phyloP scores from a whole-genome alignment of 2,113 vertebrate species.

The Equus przewalskii region DNA sequence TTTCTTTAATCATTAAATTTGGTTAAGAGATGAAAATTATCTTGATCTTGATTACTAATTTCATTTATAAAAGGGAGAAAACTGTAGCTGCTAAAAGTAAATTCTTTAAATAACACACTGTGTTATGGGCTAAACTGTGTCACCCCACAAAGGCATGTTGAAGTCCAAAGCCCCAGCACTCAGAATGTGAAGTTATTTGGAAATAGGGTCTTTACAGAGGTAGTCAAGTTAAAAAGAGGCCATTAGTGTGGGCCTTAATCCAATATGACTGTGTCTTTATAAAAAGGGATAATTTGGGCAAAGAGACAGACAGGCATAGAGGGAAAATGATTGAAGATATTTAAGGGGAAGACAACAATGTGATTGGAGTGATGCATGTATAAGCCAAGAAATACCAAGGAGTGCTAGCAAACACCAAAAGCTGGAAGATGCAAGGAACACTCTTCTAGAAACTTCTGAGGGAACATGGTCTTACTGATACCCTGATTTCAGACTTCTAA shows the following conservation, averaged over 20 bases:
- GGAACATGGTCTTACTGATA: accelerated
- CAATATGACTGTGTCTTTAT: not conserved
- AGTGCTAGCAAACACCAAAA: not conserved
- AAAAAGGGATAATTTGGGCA: not conserved
- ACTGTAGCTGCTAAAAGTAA: not conserved
- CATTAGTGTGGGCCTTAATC: not conserved
- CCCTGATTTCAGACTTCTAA: not conserved
- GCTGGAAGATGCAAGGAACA: not conserved
- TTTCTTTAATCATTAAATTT: not conserved
- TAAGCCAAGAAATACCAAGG: not conserved
- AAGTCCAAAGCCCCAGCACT: not conserved
- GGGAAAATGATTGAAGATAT: not conserved
- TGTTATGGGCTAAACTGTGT: not conserved
- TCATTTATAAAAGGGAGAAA: not conserved
- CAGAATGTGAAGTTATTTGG: not conserved
- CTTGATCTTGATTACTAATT: not conserved
- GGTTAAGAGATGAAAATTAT: not conserved
- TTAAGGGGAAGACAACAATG: not conserved
- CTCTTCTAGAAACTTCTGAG: too few relatives aligned
- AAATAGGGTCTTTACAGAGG: not conserved
- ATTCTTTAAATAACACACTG: not conserved
- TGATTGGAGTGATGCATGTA: accelerated
- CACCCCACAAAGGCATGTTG: not conserved
- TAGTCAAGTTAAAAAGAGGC: not conserved
- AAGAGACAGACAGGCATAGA: not conserved